Conservation (phyloP, 2,888 invertebrate genomes). For the Agapostemon virescens region DNA sequence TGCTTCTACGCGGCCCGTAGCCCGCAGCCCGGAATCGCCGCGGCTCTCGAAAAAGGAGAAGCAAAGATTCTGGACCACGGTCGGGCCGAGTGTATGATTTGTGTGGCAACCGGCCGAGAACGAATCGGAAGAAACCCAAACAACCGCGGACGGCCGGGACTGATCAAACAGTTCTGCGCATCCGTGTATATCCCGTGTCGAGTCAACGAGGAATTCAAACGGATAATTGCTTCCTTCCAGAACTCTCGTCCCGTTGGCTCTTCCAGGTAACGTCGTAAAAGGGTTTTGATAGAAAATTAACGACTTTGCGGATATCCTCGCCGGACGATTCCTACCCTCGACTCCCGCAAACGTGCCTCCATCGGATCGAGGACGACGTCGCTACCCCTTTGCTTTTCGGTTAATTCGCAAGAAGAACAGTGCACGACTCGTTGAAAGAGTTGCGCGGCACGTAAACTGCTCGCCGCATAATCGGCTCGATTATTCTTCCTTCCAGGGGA, state of each 20-base stretch:
- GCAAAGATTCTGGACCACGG: constrained; percentile 39
- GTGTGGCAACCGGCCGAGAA: constrained; percentile 75
- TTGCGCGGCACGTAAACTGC: no score
- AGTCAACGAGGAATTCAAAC: constrained; percentile 75
- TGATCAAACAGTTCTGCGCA: constrained; percentile 75
- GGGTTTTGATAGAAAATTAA: constrained; percentile 77
- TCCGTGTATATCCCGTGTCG: constrained; percentile 74
- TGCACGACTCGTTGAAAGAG: no score
- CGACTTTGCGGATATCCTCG: constrained; percentile 66
- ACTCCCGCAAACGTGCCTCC: constrained; percentile 26
- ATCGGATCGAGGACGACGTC: no score
- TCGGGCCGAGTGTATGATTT: constrained; percentile 74
- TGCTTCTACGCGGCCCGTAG: background rate
- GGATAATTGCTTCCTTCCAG: constrained; percentile 77
- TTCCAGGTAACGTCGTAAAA: constrained; percentile 78
- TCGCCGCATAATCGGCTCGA: background rate
- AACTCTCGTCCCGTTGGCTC: constrained; percentile 64
- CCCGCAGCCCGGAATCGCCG: constrained; percentile 10
- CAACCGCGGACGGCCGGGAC: constrained; percentile 71
- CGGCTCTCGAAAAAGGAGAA: constrained; percentile 32
- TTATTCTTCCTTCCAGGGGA: constrained; percentile 11
- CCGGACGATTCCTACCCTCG: constrained; percentile 7
- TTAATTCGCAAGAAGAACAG: background rate
- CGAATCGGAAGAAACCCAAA: constrained; percentile 58
- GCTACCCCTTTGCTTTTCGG: background rate